Percentiles rank a stretch among this genome's conserved stretches.
These are phyloP conservation scores for Trogon melanurus DNA, from an alignment of 2,113 vertebrate genomes.

Conservation along the genomic window DNA sequence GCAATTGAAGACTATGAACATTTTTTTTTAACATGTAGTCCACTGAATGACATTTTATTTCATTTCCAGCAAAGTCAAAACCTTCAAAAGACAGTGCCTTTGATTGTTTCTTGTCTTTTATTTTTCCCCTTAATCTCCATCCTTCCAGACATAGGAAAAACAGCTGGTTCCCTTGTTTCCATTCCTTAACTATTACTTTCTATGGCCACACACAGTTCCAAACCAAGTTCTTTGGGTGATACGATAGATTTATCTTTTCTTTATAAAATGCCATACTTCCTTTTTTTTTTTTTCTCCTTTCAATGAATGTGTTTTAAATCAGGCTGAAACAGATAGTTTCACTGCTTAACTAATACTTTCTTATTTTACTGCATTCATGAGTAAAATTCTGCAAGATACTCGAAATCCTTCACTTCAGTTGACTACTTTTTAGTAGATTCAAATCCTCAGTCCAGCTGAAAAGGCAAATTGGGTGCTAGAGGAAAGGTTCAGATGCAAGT, in stretches of 20 bases:
- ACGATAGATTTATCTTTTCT: background rate
- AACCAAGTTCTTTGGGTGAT: background rate
- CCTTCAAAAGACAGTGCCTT: background rate
- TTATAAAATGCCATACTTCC: background rate
- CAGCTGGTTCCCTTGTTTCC: background rate
- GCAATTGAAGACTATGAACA: background rate
- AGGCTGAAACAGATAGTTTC: background rate
- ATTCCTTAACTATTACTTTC: background rate
- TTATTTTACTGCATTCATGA: background rate
- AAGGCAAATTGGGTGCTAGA: background rate
- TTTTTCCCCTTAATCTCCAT: background rate
- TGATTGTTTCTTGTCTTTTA: background rate
- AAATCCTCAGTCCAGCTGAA: background rate
- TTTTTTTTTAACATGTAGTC: background rate
- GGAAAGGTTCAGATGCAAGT: background rate
- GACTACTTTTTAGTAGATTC: background rate
- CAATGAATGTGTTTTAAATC: background rate
- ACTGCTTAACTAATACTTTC: background rate
- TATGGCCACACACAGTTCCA: background rate
- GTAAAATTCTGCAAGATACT: background rate
- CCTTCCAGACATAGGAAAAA: background rate
- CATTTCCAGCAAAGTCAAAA: background rate
- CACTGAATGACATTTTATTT: background rate
- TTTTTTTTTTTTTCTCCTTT: background rate
- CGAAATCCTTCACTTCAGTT: background rate